phyloP scores from a whole-genome alignment of 1,140 invertebrate species.

The Solenopsis fugax region DNA sequence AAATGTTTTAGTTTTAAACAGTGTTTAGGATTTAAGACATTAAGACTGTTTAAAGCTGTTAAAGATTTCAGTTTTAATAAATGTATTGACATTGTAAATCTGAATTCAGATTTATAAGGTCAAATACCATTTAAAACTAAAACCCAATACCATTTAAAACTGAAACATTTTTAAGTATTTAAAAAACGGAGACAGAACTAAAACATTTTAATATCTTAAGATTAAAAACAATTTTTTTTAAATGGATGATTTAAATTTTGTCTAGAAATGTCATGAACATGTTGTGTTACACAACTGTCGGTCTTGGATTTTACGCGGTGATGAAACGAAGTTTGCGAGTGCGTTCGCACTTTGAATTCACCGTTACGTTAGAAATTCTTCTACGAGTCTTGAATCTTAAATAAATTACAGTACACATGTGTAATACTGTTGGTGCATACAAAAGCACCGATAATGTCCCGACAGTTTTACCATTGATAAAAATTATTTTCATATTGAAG shows the following conservation, averaged over 20 bases:
- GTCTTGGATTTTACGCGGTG: not conserved
- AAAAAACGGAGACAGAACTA: no score
- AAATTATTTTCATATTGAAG: not conserved
- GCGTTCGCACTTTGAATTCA: conserved; percentile 14
- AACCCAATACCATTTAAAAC: no score
- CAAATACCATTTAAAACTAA: no score
- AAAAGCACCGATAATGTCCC: not conserved
- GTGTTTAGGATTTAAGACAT: no score
- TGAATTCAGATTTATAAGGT: no score
- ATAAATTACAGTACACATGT: not conserved
- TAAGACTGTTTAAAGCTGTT: no score
- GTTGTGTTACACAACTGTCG: conserved; percentile 1
- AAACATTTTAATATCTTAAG: no score
- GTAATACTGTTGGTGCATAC: not conserved
- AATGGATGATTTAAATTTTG: not conserved
- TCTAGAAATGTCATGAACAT: not conserved
- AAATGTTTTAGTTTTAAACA: no score
- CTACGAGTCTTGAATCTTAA: conserved; percentile 17
- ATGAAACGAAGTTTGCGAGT: not conserved
- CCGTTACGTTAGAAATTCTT: conserved; percentile 18
- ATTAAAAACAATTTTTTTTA: not conserved
- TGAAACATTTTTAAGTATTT: no score
- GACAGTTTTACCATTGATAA: not conserved
- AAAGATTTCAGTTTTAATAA: no score
- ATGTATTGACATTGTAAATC: no score